phyloP scores from a whole-genome alignment of 1,140 invertebrate genomes.

The Belonocnema kinseyi region DNA sequence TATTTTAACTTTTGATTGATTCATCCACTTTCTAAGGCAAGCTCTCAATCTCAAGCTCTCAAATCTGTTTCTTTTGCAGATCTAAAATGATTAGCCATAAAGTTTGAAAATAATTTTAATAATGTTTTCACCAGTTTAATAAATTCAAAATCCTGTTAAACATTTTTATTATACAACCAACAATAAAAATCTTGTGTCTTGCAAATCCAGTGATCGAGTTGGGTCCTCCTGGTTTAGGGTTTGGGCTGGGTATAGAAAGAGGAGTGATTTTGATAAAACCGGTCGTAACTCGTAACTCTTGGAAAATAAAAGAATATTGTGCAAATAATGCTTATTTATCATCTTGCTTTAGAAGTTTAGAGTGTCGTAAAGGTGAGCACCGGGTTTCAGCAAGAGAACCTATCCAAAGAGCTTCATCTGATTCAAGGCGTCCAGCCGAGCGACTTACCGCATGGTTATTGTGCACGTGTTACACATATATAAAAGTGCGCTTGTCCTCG shows the following conservation, averaged over 20 bases:
- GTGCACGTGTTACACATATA: constrained; percentile 23
- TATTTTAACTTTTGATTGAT: no score
- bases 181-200: constrained; percentile 18
- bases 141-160: background rate
- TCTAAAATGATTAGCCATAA: background rate
- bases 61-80: no score
- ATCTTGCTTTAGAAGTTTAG: constrained; percentile 1
- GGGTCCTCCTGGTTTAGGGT: background rate
- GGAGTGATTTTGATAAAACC: constrained; percentile 29
- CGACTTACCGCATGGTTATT: constrained; percentile 21
- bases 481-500: constrained; percentile 22
- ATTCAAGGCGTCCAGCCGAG: constrained; percentile 15
- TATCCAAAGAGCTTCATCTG: constrained; percentile 18
- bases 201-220: constrained; percentile 16
- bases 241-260: background rate
- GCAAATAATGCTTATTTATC: constrained; percentile 32
- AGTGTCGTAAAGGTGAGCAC: constrained; percentile 27
- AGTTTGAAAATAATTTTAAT: background rate
- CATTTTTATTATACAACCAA: constrained; percentile 5
- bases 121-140: constrained; percentile 13
- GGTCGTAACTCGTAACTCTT: constrained; percentile 20
- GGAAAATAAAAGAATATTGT: constrained; percentile 27
- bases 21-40: no score
- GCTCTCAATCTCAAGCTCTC: no score
- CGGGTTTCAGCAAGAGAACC: constrained; percentile 16